Base-by-base conservation (phyloP, 2,797 vertebrate genomes). In the Momotus momota region DNA sequence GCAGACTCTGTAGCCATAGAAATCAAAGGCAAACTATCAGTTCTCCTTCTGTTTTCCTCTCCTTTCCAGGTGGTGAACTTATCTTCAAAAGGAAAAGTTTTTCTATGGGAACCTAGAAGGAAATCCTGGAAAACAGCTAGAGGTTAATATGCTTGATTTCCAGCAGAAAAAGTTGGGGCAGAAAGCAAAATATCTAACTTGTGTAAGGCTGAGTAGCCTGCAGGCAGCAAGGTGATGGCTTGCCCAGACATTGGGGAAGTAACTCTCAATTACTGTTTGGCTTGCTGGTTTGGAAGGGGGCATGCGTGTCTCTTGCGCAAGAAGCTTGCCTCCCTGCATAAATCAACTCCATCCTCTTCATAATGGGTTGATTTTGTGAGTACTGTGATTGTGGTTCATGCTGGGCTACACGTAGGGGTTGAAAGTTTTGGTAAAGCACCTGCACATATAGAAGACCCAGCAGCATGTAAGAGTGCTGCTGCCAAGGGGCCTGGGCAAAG, bases 11-110 rank as follows among this genome's bases (percentile, higher is more conserved):
- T 82, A 89, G 61, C 64, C 46, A 41, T 2, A 65, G 61, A 85
- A 94, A 92, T 94, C 71, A 82, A 88, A 93, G 64, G 48, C 71
- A 82, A 85, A 51, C 38, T 77, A 21, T 46, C 38, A 49, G 12
- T 54, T 70, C 31, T 86, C 26, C 33, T 65, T 55, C 52, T 38
- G n/a, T 57, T 79, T 93, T 73, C 11, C 23, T 60, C 35, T 79
- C 15, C 9, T 85, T 49, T 93, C 33, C 25, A 73, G 41, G 21
- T 46, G 41, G 29, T 38, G 35, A 87, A 72, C 10, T 55, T 79
- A 4, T 83, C 27, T 73, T 92, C 35, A 75, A 72, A 90, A 65
- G n/a, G 49, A 33, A 60, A 7, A 11, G 0, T 10, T 35, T 4
- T 29, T 31, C 19, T 35, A 2, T 46, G 26, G 12, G 18, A 93